Evolutionary conservation across 2,888 invertebrate genomes (phyloP).

Genomic region (Lottia scabra): DNA sequence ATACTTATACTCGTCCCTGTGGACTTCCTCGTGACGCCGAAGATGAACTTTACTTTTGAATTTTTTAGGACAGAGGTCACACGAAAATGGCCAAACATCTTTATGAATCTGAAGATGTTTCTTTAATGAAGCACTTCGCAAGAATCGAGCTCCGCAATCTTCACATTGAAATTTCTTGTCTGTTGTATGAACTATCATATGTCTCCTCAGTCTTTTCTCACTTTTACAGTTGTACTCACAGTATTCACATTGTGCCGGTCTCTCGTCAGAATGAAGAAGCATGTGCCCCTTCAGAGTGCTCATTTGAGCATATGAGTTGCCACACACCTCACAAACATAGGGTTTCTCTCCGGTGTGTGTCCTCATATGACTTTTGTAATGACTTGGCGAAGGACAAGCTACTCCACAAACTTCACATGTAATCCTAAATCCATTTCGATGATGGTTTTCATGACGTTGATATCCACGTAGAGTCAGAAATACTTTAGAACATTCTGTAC

Average conservation of each 20-base stretch:
- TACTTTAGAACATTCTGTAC: not conserved
- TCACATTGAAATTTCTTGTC: conserved; percentile 1
- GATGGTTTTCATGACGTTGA: no score
- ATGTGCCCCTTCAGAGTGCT: not conserved
- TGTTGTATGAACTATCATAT: not conserved
- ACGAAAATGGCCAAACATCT: not conserved
- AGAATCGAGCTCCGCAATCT: not conserved
- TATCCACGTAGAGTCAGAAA: no score
- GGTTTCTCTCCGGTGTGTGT: not conserved
- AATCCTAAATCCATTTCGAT: not conserved
- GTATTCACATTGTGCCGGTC: not conserved
- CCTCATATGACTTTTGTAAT: not conserved
- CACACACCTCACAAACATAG: conserved; percentile 10
- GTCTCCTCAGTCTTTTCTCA: not conserved
- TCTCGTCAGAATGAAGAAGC: not conserved
- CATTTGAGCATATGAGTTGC: not conserved
- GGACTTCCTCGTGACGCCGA: not conserved
- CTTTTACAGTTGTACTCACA: not conserved
- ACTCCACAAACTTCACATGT: conserved; percentile 6
- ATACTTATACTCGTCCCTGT: conserved; percentile 2
- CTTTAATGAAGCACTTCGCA: not conserved
- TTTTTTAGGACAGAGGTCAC: not conserved
- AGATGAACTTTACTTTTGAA: conserved; percentile 7
- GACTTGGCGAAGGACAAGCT: not conserved
- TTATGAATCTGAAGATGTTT: not conserved